These are phyloP conservation scores for Nemurella pictetii DNA, from an alignment of 2,888 invertebrate species.

Conservation along the genomic window DNA sequence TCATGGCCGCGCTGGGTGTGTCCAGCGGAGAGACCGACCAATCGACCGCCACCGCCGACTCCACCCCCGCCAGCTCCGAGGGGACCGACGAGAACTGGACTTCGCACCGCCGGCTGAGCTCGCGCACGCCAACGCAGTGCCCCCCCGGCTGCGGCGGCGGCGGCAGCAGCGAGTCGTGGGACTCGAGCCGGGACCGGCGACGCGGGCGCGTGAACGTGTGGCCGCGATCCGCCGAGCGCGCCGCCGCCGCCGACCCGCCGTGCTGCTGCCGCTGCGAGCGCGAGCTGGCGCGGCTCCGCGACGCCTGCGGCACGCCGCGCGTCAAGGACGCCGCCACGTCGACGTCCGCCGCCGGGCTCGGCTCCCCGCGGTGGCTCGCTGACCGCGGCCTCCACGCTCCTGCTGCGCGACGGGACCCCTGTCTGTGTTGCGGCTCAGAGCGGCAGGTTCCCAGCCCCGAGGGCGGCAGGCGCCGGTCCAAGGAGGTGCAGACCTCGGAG, in stretches of 20 bases:
- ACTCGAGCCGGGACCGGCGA: background rate
- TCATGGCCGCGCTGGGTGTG: background rate
- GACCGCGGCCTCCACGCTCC: background rate
- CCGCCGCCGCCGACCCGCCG: background rate
- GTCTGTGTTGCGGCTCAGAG: too few relatives aligned
- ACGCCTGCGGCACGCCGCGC: too few relatives aligned
- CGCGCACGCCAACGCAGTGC: background rate
- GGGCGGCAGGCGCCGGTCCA: too few relatives aligned
- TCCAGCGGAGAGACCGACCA: background rate
- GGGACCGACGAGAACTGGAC: background rate
- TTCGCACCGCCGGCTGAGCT: background rate
- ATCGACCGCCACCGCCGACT: background rate
- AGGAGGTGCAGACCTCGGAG: conserved; percentile 14
- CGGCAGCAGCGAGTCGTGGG: background rate
- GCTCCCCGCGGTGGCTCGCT: background rate
- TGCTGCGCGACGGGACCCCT: too few relatives aligned
- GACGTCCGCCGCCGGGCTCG: background rate
- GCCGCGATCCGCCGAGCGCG: background rate
- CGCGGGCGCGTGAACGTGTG: conserved; percentile 7
- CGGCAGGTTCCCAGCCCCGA: too few relatives aligned
- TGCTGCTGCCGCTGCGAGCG: conserved; percentile 22
- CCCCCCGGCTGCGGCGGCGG: background rate
- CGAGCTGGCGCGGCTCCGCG: background rate
- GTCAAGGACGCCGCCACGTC: background rate
- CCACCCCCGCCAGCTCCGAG: background rate